These are phyloP conservation scores for Pelodiscus sinensis DNA, from an alignment of 2,113 vertebrate genomes.

Conservation along the genomic window DNA sequence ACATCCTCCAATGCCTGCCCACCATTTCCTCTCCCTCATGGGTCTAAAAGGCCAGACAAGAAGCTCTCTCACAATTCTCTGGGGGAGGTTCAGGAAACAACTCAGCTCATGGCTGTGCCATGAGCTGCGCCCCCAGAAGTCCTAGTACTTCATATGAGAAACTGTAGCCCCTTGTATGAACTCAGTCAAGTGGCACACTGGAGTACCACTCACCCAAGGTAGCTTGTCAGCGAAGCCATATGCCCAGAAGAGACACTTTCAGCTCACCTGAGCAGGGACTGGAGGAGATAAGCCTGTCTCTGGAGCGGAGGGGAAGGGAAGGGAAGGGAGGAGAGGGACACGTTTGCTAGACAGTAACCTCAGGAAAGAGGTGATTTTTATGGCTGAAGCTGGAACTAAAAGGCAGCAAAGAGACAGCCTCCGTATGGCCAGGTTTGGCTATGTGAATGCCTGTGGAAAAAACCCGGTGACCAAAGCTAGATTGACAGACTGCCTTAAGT, in stretches of 20 bases:
- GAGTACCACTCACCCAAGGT: neutral
- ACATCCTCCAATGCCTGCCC: neutral
- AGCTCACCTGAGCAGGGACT: neutral
- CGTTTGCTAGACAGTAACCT: neutral
- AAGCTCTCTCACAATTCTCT: neutral
- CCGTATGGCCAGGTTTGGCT: neutral
- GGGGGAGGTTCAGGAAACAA: neutral
- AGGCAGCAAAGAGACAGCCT: neutral
- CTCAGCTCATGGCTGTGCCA: neutral
- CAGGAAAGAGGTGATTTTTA: neutral
- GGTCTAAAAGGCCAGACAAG: neutral
- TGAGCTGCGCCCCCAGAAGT: too few relatives aligned
- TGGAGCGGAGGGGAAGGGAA: neutral
- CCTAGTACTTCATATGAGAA: neutral
- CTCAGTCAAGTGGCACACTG: neutral
- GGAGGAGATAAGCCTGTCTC: neutral
- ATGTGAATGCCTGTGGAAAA: neutral
- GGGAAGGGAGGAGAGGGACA: neutral
- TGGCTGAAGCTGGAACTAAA: neutral
- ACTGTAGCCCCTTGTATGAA: too few relatives aligned
- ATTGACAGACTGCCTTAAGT: slow-evolving; percentile 17
- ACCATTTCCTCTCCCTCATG: neutral
- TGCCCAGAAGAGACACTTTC: neutral
- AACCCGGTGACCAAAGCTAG: neutral
- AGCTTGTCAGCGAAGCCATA: neutral